Conservation (phyloP, 1,140 invertebrate species). For the Tetragonula clypearis region DNA sequence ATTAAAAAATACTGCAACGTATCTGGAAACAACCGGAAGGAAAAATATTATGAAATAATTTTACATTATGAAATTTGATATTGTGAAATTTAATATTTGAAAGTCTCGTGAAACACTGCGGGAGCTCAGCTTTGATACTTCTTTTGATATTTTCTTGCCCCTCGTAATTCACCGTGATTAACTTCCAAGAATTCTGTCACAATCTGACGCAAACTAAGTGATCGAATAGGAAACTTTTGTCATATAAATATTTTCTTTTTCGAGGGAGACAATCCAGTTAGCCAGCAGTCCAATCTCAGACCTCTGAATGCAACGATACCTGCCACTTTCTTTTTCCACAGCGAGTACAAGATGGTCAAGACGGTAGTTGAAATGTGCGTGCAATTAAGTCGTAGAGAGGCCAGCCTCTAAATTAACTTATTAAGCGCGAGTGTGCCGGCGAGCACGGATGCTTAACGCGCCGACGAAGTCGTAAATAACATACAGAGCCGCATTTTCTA, state of each 20-base stretch:
- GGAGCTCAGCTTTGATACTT: not conserved
- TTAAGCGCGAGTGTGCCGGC: slow-evolving; percentile 48
- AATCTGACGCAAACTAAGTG: not conserved
- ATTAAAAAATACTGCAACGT: not conserved
- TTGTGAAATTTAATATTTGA: no score
- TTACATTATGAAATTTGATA: no score
- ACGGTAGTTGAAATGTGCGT: slow-evolving; percentile 49
- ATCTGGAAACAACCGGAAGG: not conserved
- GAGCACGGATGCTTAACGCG: slow-evolving; percentile 10
- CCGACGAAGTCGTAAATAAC: slow-evolving; percentile 69
- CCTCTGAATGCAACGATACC: slow-evolving; percentile 24
- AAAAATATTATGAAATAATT: not conserved
- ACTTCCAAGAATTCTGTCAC: not conserved
- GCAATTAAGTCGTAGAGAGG: slow-evolving; percentile 56
- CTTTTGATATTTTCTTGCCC: not conserved
- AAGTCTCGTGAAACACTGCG: no score
- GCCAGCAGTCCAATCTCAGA: not conserved
- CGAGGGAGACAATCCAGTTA: not conserved
- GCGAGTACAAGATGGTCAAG: slow-evolving; percentile 4
- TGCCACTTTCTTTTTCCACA: slow-evolving; percentile 18
- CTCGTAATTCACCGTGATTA: not conserved
- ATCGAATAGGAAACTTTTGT: not conserved
- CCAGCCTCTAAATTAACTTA: slow-evolving; percentile 72
- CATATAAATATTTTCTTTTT: not conserved
- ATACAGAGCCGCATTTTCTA: slow-evolving; percentile 67